Evolutionary conservation across 2,113 vertebrate genomes (phyloP), one percentile per base, ranked within the genome.

Genomic region (Podiceps cristatus): DNA sequence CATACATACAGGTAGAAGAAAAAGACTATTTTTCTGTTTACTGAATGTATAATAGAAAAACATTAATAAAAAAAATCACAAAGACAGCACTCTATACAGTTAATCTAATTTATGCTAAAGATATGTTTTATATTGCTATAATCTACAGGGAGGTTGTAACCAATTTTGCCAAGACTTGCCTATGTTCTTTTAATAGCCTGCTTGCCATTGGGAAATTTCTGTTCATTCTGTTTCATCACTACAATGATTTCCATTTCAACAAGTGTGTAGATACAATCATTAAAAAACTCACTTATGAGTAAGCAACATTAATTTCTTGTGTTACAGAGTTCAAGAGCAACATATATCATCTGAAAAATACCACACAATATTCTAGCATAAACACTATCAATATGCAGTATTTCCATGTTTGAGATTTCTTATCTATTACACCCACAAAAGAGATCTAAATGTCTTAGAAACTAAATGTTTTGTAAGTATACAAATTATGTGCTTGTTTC

Each of bases 271-370:
- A 87, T 81, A 94, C 11, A 63, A 94, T 87, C 64, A 91, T 77
- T 6, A 77, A 94, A 79, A 79, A 96, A 74, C 18, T 71, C 52
- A 74, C 50, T n/a, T 66, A 76, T 84, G 52, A 86, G 56, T 74
- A 94, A 96, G 59, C 62, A 92, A 69, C 49, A 35, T 50, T 88
- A 91, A 96, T 91, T 80, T 90, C 67, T 76, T 80, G 24, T 86
- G 75, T 66, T 86, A 71, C 60, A 50, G 24, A 95, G 76, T 78
- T 95, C 59, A 91, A 77, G 64, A 81, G n/a, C 47, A 93, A 89
- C 20, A 91, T 22, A 17, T 2, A 86, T 50, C 15, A 94, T 31
- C 83, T 93, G 37, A 33, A 91, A 91, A 91, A 84, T 67, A 94
- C 79, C 91, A 77, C 71, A 86, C 40, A 58, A 40, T 76, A 80